Percentiles rank a stretch among this genome's conserved stretches.
Evolutionary conservation across 1,140 invertebrate genomes (phyloP).

Genomic region (Dreissena rostriformis): DNA sequence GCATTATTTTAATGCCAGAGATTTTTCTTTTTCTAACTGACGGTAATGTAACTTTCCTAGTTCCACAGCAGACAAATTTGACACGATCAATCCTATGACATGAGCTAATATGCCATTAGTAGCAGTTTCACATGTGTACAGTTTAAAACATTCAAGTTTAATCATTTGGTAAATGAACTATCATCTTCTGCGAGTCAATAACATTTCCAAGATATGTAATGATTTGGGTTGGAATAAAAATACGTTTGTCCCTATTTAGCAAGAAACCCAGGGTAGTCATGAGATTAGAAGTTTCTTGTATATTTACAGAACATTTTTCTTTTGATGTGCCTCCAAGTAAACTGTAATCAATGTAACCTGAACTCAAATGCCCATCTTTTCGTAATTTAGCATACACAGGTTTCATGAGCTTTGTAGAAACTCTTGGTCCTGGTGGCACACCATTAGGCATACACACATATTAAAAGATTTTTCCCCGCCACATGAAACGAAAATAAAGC

Average conservation of each 20-base stretch:
- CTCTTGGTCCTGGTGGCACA: background rate
- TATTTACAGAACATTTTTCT: background rate
- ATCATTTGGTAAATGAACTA: background rate
- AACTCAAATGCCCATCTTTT: background rate
- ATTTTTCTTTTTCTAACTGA: conserved; percentile 20
- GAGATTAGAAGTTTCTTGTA: background rate
- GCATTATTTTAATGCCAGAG: background rate
- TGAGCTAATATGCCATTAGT: background rate
- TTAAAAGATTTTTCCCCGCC: background rate
- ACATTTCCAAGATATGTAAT: conserved; percentile 1
- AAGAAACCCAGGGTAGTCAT: conserved; percentile 2
- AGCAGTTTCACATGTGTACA: background rate
- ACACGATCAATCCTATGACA: background rate
- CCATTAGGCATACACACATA: background rate
- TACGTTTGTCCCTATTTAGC: background rate
- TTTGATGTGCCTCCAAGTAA: background rate
- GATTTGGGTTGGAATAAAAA: conserved; percentile 2
- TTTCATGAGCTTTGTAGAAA: conserved; percentile 33
- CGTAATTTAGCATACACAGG: conserved; percentile 13
- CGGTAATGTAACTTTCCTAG: background rate
- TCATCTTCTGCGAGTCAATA: conserved; percentile 5
- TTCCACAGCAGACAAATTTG: conserved; percentile 3
- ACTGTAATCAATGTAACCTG: conserved; percentile 14
- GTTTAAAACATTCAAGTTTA: background rate
- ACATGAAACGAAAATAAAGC: background rate